These are phyloP conservation scores for Endotricha flammealis DNA, from an alignment of 2,888 invertebrate species.

Conservation along the genomic window DNA sequence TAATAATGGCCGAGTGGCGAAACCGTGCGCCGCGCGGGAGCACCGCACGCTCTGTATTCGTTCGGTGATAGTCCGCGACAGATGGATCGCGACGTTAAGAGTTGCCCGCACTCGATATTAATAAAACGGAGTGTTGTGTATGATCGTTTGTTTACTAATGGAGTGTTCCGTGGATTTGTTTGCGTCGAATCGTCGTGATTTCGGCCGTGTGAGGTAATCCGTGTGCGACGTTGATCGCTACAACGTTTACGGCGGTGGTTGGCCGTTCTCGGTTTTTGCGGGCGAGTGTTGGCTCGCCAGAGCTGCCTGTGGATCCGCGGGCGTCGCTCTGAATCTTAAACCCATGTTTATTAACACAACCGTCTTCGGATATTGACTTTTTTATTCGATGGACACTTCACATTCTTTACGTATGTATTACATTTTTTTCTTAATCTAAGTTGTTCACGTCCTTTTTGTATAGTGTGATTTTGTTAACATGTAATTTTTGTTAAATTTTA, in stretches of 20 bases:
- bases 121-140: not conserved
- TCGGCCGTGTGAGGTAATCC: not conserved
- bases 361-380: too few species aligned
- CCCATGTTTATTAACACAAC: too few species aligned
- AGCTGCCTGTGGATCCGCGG: too few species aligned
- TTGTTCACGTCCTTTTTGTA: too few species aligned
- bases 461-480: too few species aligned
- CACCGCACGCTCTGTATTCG: conserved; percentile 23
- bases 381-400: too few species aligned
- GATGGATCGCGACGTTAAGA: conserved; percentile 27
- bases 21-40: not conserved
- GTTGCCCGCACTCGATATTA: not conserved
- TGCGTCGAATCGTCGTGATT: not conserved
- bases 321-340: too few species aligned
- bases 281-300: too few species aligned
- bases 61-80: conserved; percentile 22
- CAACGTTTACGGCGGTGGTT: not conserved
- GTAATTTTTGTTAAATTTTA: too few species aligned
- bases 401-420: too few species aligned
- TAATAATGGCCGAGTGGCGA: conserved; percentile 50
- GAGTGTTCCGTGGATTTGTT: not conserved
- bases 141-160: not conserved
- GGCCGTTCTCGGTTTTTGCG: too few species aligned
- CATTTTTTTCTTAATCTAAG: too few species aligned
- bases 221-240: not conserved